These are phyloP conservation scores for Diabrotica balteata DNA, from an alignment of 2,888 invertebrate species.

Conservation along the genomic window DNA sequence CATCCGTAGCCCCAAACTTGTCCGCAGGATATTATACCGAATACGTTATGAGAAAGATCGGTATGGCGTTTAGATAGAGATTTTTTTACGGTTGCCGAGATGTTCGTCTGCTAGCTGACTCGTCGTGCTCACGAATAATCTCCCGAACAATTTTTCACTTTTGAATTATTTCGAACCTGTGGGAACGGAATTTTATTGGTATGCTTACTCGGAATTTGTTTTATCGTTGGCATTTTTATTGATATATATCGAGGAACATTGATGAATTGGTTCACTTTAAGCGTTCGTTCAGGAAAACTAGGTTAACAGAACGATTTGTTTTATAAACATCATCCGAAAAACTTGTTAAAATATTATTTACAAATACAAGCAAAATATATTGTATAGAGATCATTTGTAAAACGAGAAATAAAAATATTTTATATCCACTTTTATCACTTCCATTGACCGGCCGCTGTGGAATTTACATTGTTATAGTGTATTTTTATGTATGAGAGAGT, in stretches of 20 bases:
- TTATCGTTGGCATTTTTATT: slow-evolving; percentile 22
- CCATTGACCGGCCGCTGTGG: too few species aligned
- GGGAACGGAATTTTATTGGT: slow-evolving; percentile 27
- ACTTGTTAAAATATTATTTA: too few species aligned
- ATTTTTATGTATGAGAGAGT: too few species aligned
- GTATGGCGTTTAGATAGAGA: slow-evolving; percentile 28
- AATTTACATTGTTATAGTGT: too few species aligned
- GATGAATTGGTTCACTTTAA: slow-evolving; percentile 2
- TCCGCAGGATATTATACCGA: slow-evolving; percentile 44
- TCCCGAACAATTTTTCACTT: slow-evolving; percentile 31
- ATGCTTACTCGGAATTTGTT: slow-evolving; percentile 21
- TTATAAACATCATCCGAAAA: too few species aligned
- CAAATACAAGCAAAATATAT: too few species aligned
- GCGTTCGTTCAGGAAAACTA: neutral
- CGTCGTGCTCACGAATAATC: slow-evolving; percentile 26
- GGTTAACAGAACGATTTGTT: neutral
- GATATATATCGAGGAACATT: slow-evolving; percentile 10
- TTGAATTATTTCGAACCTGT: slow-evolving; percentile 28
- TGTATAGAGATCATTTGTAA: too few species aligned
- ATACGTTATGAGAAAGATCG: slow-evolving; percentile 32
- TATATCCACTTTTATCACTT: too few species aligned
- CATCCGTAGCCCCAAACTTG: slow-evolving; percentile 36
- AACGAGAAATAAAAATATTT: too few species aligned
- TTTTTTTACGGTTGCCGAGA: slow-evolving; percentile 25
- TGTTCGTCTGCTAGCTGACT: slow-evolving; percentile 1